phyloP scores from a whole-genome alignment of 2,113 vertebrate genomes.

The Bubo scandiacus region DNA sequence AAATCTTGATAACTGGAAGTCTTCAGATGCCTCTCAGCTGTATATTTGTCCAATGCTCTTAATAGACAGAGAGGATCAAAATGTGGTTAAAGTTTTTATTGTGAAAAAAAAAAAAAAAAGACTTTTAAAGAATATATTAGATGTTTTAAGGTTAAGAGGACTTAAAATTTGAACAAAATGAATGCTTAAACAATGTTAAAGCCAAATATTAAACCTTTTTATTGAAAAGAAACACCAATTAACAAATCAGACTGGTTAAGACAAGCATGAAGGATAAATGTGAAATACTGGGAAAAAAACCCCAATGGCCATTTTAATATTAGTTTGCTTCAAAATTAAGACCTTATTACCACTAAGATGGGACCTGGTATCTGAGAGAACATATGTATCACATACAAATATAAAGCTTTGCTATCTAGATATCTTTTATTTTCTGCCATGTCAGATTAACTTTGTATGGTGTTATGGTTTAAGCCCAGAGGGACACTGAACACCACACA shows the following conservation, averaged over 20 bases:
- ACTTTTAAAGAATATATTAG: background rate
- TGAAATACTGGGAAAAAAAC: background rate
- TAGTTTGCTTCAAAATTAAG: background rate
- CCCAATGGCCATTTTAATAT: fast-evolving
- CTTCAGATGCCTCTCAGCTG: background rate
- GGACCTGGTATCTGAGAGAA: background rate
- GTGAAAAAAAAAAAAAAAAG: background rate
- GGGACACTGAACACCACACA: no score
- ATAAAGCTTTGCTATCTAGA: background rate
- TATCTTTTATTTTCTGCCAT: background rate
- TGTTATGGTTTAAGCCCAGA: no score
- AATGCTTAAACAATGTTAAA: background rate
- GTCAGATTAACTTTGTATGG: background rate
- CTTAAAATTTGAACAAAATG: background rate
- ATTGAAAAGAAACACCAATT: background rate
- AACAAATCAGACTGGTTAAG: background rate
- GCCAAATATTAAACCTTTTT: background rate
- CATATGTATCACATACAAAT: background rate
- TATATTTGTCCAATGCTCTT: background rate
- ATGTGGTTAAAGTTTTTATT: background rate
- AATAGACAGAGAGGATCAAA: background rate
- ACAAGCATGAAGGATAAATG: background rate
- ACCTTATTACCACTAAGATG: background rate
- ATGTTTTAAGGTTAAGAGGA: background rate
- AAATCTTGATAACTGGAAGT: background rate